Conservation (phyloP, 2,888 invertebrate species). For the Agonopterix heracliana region DNA sequence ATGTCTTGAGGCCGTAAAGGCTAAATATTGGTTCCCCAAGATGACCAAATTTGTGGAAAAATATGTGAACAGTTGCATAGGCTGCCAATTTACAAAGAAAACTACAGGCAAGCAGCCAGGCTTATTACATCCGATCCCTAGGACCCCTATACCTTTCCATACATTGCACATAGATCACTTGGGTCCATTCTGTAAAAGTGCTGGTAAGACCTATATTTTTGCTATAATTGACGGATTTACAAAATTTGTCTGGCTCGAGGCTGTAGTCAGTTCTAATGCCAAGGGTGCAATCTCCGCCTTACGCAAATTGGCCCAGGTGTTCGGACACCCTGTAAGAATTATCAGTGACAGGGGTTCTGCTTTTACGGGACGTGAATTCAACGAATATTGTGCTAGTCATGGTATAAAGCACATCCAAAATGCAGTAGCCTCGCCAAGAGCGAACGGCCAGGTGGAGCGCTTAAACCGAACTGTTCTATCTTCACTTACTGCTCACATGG, state of each 20-base stretch:
- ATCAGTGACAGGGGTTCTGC: conserved; percentile 11
- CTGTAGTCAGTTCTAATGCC: background rate
- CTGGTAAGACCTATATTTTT: background rate
- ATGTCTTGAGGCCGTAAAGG: conserved; percentile 26
- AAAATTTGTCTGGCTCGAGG: conserved; percentile 4
- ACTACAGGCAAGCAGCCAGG: background rate
- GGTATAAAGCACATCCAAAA: conserved; percentile 20
- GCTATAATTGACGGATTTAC: conserved; percentile 11
- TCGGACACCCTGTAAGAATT: no score
- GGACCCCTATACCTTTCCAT: conserved; percentile 2
- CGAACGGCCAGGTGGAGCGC: conserved; percentile 28
- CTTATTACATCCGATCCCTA: conserved; percentile 5
- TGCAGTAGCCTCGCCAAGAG: conserved; percentile 16
- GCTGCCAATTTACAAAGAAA: conserved; percentile 4
- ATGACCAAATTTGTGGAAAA: conserved; percentile 28
- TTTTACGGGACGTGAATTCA: conserved; percentile 10
- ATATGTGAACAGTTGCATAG: conserved; percentile 34
- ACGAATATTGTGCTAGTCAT: conserved; percentile 5
- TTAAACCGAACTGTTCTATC: conserved; percentile 8
- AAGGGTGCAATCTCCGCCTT: conserved; percentile 3
- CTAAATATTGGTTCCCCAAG: no score
- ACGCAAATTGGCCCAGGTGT: background rate
- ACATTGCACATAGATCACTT: conserved; percentile 9
- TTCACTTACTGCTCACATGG: background rate
- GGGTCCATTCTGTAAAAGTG: conserved; percentile 11